Conservation (phyloP, 1,140 invertebrate genomes). For the Riptortus pedestris region DNA sequence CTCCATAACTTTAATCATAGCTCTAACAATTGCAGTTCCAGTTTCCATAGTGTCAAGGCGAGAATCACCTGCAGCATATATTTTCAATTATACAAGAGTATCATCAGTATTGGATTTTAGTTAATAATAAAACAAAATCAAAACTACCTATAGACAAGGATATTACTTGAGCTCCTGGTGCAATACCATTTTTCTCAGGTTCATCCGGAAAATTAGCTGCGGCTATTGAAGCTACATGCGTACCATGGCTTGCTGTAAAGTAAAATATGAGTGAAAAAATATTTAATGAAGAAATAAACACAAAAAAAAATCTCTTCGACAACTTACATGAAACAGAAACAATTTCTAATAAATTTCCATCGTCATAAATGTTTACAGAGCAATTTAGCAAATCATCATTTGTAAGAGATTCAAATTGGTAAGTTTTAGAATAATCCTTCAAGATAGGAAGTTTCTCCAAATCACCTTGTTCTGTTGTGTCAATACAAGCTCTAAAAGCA, state of each 20-base stretch:
- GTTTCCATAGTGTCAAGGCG: constrained; percentile 92
- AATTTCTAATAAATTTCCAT: constrained; percentile 85
- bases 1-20: constrained; percentile 78
- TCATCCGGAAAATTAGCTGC: constrained; percentile 82
- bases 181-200: constrained; percentile 85
- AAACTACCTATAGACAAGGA: constrained; percentile 70
- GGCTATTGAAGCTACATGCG: constrained; percentile 93
- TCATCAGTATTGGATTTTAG: background rate
- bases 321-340: constrained; percentile 84
- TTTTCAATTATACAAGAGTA: no score
- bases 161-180: constrained; percentile 92
- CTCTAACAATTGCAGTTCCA: constrained; percentile 77
- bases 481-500: constrained; percentile 67
- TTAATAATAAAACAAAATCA: background rate
- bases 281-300: background rate
- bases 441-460: constrained; percentile 62
- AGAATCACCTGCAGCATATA: constrained; percentile 53
- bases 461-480: constrained; percentile 74
- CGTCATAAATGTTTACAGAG: constrained; percentile 85
- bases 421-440: constrained; percentile 73
- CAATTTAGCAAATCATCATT: constrained; percentile 73
- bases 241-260: constrained; percentile 78
- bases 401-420: constrained; percentile 67
- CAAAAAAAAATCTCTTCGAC: background rate
- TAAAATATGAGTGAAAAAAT: constrained; percentile 9